Base-by-base conservation (phyloP, 2,113 vertebrate genomes). In the Trochalopteron elliotii region DNA sequence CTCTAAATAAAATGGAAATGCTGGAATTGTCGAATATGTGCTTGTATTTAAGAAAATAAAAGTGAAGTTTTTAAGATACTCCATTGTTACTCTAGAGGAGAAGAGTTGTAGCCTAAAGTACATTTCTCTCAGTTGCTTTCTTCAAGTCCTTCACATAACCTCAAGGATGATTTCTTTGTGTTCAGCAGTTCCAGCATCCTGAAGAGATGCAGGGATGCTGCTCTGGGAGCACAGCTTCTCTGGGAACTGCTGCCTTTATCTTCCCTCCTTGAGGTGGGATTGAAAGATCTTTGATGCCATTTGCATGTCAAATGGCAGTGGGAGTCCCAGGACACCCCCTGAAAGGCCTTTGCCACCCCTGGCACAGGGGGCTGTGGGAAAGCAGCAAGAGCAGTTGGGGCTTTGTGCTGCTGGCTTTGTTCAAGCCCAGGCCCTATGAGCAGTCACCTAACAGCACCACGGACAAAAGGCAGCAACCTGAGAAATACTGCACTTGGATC, bases 281-380 rank as follows among this genome's bases (percentile, higher is more conserved):
- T 89, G 87, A 96, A 96, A 85, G 76, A 64, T 81, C 70, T 87
- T 93, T 83, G 75, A 89, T 87, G n/a, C 31, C 15, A 93, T 97
- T 97, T 97, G 91, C 92, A 97, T 97, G 82, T 96, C 92, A 97
- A 97, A 96, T 0, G 2, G 52, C 70, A 87, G 79, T 77, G 71
- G 42, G 72, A 83, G 76, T 93, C 93, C 77, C 25, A 3, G 83
- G 74, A 81, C 71, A 78, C 64, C 61, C 78, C 1, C 4, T 92
- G 93, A 94, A 94, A 93, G 93, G 91, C 87, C 56, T 97, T 96
- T 96, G 69, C 92, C 82, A 90, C 31, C 56, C 37, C 69, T 87
- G 95, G 93, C 88, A 89, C 44, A n/a, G 87, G n/a, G 37, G 85
- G 68, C 39, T 97, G 80, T 96, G 95, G 95, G 96, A 97, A 97